Percentiles rank a stretch among this genome's conserved stretches.
Evolutionary conservation across 1,140 invertebrate species (phyloP).

Genomic region (Formica exsecta): DNA sequence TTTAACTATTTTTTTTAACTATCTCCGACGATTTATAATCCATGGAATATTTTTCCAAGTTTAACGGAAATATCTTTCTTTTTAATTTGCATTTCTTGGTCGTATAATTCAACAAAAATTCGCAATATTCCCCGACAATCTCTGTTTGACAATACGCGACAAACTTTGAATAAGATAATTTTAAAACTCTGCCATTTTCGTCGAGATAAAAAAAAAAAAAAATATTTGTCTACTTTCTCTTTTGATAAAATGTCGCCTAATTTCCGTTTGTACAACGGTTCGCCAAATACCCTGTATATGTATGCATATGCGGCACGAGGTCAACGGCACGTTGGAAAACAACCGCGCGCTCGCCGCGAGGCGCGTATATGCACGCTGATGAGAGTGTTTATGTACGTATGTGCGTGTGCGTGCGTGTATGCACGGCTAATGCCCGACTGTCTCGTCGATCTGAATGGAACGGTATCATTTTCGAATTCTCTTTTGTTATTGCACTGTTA

Average conservation of each 20-base stretch:
- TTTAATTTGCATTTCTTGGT: neutral
- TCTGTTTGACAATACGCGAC: neutral
- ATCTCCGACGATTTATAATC: neutral
- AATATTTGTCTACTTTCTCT: conserved; percentile 31
- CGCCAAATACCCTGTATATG: conserved; percentile 51
- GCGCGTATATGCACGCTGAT: conserved; percentile 50
- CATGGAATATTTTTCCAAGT: neutral
- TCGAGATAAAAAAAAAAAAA: neutral
- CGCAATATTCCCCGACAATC: neutral
- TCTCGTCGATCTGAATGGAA: conserved; percentile 46
- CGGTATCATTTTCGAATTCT: conserved; percentile 66
- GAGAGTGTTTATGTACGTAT: neutral
- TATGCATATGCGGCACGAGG: conserved; percentile 67
- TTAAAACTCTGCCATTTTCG: neutral
- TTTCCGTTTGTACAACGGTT: conserved; percentile 51
- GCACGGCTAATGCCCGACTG: conserved; percentile 21
- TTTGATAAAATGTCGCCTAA: conserved; percentile 33
- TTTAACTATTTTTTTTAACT: too few relatives aligned
- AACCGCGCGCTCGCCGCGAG: conserved; percentile 60
- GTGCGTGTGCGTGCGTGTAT: neutral
- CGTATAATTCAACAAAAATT: neutral
- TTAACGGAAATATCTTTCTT: neutral
- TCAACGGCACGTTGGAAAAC: conserved; percentile 78
- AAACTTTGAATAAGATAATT: neutral
- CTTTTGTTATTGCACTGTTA: conserved; percentile 42